Conservation (phyloP, 2,113 vertebrate genomes). For the Sminthopsis crassicaudata region DNA sequence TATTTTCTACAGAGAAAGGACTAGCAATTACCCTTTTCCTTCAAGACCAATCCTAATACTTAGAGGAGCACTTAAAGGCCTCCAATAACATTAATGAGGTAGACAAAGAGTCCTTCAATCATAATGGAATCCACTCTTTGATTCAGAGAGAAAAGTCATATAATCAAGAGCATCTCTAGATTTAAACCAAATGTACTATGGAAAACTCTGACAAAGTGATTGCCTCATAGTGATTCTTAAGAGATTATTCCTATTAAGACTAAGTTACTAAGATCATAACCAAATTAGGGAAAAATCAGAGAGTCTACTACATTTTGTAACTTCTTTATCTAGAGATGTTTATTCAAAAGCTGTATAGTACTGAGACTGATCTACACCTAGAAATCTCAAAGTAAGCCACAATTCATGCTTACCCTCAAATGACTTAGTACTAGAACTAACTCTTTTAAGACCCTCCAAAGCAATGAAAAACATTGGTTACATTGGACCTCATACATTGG, state of each 20-base stretch:
- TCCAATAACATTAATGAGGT: rapidly evolving
- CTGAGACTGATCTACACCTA: neutral
- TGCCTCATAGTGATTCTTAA: neutral
- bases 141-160: neutral
- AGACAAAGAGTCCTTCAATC: neutral
- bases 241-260: neutral
- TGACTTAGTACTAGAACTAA: neutral
- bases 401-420: neutral
- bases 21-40: neutral
- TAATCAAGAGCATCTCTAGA: neutral
- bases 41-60: neutral
- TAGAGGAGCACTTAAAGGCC: neutral
- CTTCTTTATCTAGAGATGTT: neutral
- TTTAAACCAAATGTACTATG: neutral
- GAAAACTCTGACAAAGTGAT: neutral
- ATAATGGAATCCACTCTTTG: neutral
- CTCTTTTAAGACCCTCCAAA: too few species aligned
- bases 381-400: neutral
- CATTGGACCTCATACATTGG: too few species aligned
- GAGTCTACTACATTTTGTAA: neutral
- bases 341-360: too few species aligned
- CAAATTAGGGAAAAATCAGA: neutral
- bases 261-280: too few species aligned
- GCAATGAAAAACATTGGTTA: too few species aligned
- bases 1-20: neutral